Conservation (phyloP, 2,113 vertebrate species). For the Bufo gargarizans region DNA sequence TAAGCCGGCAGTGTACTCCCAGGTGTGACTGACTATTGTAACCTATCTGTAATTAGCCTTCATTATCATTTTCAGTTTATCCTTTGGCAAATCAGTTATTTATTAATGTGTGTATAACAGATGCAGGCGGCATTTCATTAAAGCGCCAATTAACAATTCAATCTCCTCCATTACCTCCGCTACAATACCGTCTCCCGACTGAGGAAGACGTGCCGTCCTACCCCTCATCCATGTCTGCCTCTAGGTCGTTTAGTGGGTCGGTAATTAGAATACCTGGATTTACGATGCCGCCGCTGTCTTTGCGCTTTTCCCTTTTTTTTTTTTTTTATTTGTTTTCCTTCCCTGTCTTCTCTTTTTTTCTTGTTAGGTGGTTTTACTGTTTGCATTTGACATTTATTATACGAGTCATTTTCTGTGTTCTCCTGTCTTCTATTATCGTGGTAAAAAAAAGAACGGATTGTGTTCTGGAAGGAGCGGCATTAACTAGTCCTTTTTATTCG, state of each 20-base stretch:
- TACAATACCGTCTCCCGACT: not conserved
- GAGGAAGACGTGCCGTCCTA: not conserved
- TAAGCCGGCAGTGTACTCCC: not conserved
- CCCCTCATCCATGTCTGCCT: not conserved
- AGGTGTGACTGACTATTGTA: not conserved
- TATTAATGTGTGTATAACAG: conserved; percentile 24
- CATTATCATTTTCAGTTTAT: conserved; percentile 26
- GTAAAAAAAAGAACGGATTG: not conserved
- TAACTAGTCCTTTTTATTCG: conserved; percentile 15
- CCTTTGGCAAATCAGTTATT: conserved; percentile 26
- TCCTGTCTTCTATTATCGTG: conserved; percentile 13
- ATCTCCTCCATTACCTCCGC: not conserved
- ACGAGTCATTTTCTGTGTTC: conserved; percentile 39
- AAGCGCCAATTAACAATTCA: conserved; percentile 16
- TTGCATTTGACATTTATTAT: conserved; percentile 41
- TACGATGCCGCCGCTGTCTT: not conserved
- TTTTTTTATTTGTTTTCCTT: conserved; percentile 6
- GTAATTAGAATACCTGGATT: conserved; percentile 5
- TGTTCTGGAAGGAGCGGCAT: not conserved
- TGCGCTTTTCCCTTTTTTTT: not conserved
- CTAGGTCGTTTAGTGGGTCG: not conserved
- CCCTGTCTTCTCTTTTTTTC: not conserved
- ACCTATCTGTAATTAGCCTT: conserved; percentile 1
- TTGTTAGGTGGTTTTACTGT: conserved; percentile 27
- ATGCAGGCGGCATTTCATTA: conserved; percentile 23